phyloP scores from a whole-genome alignment of 2,888 invertebrate species.

The Drosophila longiperda region DNA sequence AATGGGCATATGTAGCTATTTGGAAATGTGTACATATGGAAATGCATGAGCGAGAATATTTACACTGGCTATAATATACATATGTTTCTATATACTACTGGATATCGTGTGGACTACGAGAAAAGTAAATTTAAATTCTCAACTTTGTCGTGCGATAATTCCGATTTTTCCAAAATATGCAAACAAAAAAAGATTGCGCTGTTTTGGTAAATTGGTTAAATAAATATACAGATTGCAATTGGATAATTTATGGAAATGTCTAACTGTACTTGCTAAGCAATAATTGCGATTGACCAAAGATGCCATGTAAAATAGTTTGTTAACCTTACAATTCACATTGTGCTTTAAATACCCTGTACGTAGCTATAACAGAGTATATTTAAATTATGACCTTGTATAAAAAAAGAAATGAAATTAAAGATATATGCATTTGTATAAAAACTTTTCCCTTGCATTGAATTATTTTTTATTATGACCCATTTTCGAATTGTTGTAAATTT shows the following conservation, averaged over 20 bases:
- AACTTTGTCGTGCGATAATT: conserved; percentile 10
- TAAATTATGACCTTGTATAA: neutral
- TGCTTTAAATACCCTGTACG: neutral
- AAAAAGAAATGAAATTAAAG: neutral
- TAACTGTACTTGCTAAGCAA: neutral
- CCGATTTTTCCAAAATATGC: conserved; percentile 17
- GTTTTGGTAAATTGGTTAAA: conserved; percentile 11
- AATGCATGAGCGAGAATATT: conserved; percentile 27
- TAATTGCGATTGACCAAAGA: neutral
- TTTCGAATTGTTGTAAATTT: conserved; percentile 17
- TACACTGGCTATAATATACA: conserved; percentile 1
- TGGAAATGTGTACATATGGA: conserved; percentile 42
- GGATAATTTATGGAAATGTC: neutral
- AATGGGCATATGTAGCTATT: conserved; percentile 17
- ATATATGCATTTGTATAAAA: neutral
- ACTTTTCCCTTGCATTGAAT: neutral
- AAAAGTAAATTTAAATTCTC: conserved; percentile 25
- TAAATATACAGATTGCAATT: conserved; percentile 8
- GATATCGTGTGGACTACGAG: conserved; percentile 4
- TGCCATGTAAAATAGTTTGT: conserved; percentile 6
- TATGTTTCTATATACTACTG: neutral
- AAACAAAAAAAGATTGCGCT: conserved; percentile 23
- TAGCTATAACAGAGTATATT: neutral
- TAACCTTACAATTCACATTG: conserved; percentile 16
- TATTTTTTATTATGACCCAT: neutral